Base-by-base conservation (phyloP, 2,797 vertebrate species). In the Labroides dimidiatus region DNA sequence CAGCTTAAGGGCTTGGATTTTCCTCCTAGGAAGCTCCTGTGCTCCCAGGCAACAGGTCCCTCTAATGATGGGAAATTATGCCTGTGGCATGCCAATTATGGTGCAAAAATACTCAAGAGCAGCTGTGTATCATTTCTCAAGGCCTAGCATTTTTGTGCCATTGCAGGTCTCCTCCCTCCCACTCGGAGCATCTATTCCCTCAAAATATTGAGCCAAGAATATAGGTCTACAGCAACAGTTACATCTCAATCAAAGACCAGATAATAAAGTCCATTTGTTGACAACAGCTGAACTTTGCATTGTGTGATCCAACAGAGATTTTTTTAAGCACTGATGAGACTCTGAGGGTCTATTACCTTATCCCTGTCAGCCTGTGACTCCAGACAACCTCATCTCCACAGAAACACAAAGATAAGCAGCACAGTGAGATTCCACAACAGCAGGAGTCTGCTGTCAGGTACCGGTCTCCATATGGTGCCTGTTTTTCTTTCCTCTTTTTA, bases 21-120 rank as follows among this genome's bases (percentile, higher is more conserved):
- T 82, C 55, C 42, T 81, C 66, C 39, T 75, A 63, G 42, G 70
- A 80, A 80, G 73, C 81, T 78, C 61, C 66, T 53, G 24, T 73
- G 78, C 85, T 89, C 72, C 60, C 39, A 49, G 82, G 82, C 82
- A 89, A 87, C 87, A 86, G 73, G 86, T 89, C 72, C 56, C 67
- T 80, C 81, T 91, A 90, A 88, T 87, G 80, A 86, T 78, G 78
- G 75, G 72, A 81, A 84, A 87, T 87, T 81, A 85, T 81, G 80
- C 77, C 75, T 64, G 47, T 81, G 75, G 77, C 73, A 80, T 52
- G 41, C 84, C 87, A 88, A 71, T 87, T 89, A 88, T 63, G 55
- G 59, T 55, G 75, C 66, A 72, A 60, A 81, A 82, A 84, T 74
- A 75, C 75, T 77, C 47, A 33, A 0, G 21, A 82, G 66, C 72